Base-by-base conservation (phyloP, 1,140 invertebrate species). In the Diabrotica virgifera region DNA sequence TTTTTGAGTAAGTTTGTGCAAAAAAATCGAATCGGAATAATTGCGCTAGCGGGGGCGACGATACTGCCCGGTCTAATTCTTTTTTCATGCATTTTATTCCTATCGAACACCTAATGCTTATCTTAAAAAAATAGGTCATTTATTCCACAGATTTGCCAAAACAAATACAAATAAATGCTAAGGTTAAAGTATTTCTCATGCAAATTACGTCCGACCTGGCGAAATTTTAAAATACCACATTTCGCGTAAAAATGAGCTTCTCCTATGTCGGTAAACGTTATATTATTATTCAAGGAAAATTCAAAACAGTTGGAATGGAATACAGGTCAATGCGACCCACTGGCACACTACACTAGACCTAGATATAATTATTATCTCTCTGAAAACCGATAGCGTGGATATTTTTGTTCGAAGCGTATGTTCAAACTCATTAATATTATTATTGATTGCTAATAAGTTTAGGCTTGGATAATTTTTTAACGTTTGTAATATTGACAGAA, bases 271-370 rank as follows among this genome's bases (percentile, higher is more conserved):
- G 24, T 24, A 24, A 24, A 24, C 24, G 24, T 24, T 24, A 24
- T 24, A 24, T 24, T 24, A 24, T 24, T 24, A 6, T 11, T 52
- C 51, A 52, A 52, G 51, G 51, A 14, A 14, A 24, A 52, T 52
- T 52, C 51, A 14, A 14, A 52, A 52, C 51, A 24, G 24, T 24
- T 24, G 51, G 53, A 5, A 24, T 12, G 14, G 54, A 63, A 75
- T 67, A 71, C 57, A 54, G 70, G 67, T 70, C 70, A 71, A 70
- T 70, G 70, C 62, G 68, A 71, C 70, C 65, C 67, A 67, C 67
- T 69, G 57, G 69, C 70, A 66, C 62, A 67, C 66, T 71, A 71
- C 65, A 71, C 70, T 71, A 71, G 70, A 71, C 70, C 64, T 52
- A 67, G 37, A 63, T 69, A 13, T 11, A 14, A 35, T 36, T 55